phyloP scores from a whole-genome alignment of 1,140 invertebrate genomes.

The Drosophila micromelanica region DNA sequence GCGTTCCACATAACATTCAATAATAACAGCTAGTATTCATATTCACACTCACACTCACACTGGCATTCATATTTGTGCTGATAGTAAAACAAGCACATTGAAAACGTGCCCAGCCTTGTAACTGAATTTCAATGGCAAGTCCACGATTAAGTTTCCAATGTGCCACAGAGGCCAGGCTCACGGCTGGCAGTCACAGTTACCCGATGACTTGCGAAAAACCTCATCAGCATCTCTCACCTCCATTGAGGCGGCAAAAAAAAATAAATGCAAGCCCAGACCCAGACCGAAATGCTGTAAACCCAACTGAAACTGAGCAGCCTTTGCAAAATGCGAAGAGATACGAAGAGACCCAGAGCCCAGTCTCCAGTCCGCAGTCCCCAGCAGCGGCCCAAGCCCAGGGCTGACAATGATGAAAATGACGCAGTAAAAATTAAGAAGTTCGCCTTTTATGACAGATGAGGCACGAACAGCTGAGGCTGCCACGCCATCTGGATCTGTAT shows the following conservation, averaged over 20 bases:
- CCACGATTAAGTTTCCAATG: slow-evolving; percentile 77
- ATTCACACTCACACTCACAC: slow-evolving; percentile 37
- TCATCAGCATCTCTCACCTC: slow-evolving; percentile 46
- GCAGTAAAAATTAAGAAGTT: slow-evolving; percentile 84
- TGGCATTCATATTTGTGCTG: slow-evolving; percentile 39
- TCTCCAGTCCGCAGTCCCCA: background rate
- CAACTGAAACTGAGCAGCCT: slow-evolving; percentile 49
- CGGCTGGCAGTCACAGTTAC: slow-evolving; percentile 69
- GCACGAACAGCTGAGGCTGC: slow-evolving; percentile 75
- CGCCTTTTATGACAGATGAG: slow-evolving; percentile 84
- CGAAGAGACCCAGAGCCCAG: slow-evolving; percentile 28
- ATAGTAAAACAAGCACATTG: slow-evolving; percentile 32
- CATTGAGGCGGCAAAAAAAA: slow-evolving; percentile 40
- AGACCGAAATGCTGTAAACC: slow-evolving; percentile 63
- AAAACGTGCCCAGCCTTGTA: slow-evolving; percentile 81
- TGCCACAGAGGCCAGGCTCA: slow-evolving; percentile 62
- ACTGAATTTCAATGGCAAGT: slow-evolving; percentile 84
- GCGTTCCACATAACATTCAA: slow-evolving; percentile 62
- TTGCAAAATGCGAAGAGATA: slow-evolving; percentile 58
- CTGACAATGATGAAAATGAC: slow-evolving; percentile 84
- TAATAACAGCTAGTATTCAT: slow-evolving; percentile 33
- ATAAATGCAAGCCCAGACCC: slow-evolving; percentile 67
- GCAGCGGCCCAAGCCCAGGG: slow-evolving; percentile 44
- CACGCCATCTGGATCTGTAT: slow-evolving; percentile 27
- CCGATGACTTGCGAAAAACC: slow-evolving; percentile 83